These are phyloP conservation scores for Chironomus striatipennis DNA, from an alignment of 1,140 invertebrate genomes.

Conservation along the genomic window DNA sequence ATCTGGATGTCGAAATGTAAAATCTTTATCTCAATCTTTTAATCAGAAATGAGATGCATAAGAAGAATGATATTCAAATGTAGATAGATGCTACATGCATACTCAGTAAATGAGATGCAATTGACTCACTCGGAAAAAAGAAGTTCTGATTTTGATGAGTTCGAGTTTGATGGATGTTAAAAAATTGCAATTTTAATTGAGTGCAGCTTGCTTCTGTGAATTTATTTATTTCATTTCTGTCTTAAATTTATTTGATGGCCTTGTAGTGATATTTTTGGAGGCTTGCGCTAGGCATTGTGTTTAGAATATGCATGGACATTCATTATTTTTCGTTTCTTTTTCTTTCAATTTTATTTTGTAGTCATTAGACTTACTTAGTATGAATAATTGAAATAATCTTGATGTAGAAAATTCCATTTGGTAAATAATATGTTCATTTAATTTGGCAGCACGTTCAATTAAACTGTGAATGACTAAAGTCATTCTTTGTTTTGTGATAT, in stretches of 20 bases:
- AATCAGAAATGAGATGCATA: not conserved
- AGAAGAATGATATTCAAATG: not conserved
- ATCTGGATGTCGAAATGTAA: constrained; percentile 4
- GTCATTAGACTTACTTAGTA: too few species aligned
- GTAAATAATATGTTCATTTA: too few species aligned
- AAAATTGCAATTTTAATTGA: not conserved
- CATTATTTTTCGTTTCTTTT: too few species aligned
- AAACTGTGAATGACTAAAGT: too few species aligned
- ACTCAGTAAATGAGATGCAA: not conserved
- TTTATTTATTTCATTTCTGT: too few species aligned
- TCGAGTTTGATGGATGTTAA: not conserved
- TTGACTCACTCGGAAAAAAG: not conserved
- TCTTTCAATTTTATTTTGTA: too few species aligned
- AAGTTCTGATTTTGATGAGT: not conserved
- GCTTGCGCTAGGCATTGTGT: not conserved
- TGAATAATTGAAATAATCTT: too few species aligned
- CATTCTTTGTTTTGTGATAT: too few species aligned
- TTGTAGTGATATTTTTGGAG: not conserved
- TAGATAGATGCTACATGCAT: not conserved
- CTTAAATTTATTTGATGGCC: too few species aligned
- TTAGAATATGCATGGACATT: too few species aligned
- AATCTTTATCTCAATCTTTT: not conserved
- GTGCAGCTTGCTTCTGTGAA: not conserved
- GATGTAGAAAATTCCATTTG: too few species aligned
- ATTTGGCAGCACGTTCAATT: too few species aligned